Percentiles rank a stretch among this genome's conserved stretches.
phyloP scores from a whole-genome alignment of 2,888 invertebrate genomes.

The Ennomos erosarius region DNA sequence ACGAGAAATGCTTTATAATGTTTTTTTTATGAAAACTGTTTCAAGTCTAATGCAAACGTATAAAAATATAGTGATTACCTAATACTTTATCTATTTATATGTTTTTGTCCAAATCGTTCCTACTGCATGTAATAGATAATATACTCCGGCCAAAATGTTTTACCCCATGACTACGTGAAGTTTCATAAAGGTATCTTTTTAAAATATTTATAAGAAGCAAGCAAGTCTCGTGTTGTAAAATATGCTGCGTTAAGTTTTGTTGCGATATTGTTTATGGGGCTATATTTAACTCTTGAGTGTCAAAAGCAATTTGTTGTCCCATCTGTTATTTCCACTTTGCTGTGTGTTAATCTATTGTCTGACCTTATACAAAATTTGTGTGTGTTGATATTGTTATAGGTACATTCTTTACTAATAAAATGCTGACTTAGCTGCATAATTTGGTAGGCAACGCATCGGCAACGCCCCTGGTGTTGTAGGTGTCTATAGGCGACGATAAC shows the following conservation, averaged over 20 bases:
- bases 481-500: too few relatives aligned
- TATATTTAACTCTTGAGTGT: constrained; percentile 24
- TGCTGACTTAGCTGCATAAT: too few relatives aligned
- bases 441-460: too few relatives aligned
- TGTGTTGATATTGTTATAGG: not conserved
- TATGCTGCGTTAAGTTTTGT: constrained; percentile 32
- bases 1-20: too few relatives aligned
- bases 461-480: too few relatives aligned
- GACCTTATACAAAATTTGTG: constrained; percentile 1
- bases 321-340: constrained; percentile 15
- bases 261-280: constrained; percentile 30
- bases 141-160: constrained; percentile 5
- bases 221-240: constrained; percentile 35
- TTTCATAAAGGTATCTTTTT: constrained; percentile 41
- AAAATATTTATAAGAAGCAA: constrained; percentile 43
- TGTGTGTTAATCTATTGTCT: constrained; percentile 11
- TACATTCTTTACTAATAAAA: not conserved
- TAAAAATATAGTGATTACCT: too few relatives aligned
- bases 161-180: constrained; percentile 15
- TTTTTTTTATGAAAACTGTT: too few relatives aligned
- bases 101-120: too few relatives aligned
- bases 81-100: too few relatives aligned
- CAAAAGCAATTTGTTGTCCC: constrained; percentile 26
- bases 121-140: not conserved
- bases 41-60: too few relatives aligned